These are phyloP conservation scores for Sympetrum striolatum DNA, from an alignment of 2,888 invertebrate species.

Conservation along the genomic window DNA sequence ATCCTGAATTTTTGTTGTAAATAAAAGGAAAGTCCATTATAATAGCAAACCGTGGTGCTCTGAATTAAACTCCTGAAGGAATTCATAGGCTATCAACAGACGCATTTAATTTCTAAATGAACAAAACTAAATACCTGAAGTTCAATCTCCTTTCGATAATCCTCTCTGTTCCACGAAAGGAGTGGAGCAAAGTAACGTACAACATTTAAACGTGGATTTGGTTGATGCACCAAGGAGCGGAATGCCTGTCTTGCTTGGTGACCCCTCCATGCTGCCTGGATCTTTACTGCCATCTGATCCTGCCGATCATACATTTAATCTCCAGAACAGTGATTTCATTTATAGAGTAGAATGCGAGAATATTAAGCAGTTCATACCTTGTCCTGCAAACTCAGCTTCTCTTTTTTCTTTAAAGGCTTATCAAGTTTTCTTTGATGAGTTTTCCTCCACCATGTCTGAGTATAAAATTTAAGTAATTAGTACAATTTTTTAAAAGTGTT, in stretches of 20 bases:
- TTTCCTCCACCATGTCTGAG: conserved; percentile 72
- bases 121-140: conserved; percentile 59
- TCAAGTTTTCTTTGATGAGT: conserved; percentile 54
- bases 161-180: conserved; percentile 73
- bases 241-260: conserved; percentile 70
- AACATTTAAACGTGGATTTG: conserved; percentile 67
- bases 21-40: no score
- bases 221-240: conserved; percentile 64
- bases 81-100: background rate
- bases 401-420: no score
- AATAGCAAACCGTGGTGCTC: background rate
- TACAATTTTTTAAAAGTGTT: no score
- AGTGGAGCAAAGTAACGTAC: conserved; percentile 73
- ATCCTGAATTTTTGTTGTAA: no score
- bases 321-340: background rate
- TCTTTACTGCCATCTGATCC: conserved; percentile 63
- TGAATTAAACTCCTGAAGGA: background rate
- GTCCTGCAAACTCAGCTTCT: conserved; percentile 49
- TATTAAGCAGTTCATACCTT: background rate
- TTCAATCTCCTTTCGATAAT: conserved; percentile 74
- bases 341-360: background rate
- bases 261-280: conserved; percentile 74
- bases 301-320: conserved; percentile 25
- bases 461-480: conserved; percentile 54
- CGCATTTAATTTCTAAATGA: no score